These are phyloP conservation scores for Opisthograptis luteolata DNA, from an alignment of 2,888 invertebrate species.

Conservation along the genomic window DNA sequence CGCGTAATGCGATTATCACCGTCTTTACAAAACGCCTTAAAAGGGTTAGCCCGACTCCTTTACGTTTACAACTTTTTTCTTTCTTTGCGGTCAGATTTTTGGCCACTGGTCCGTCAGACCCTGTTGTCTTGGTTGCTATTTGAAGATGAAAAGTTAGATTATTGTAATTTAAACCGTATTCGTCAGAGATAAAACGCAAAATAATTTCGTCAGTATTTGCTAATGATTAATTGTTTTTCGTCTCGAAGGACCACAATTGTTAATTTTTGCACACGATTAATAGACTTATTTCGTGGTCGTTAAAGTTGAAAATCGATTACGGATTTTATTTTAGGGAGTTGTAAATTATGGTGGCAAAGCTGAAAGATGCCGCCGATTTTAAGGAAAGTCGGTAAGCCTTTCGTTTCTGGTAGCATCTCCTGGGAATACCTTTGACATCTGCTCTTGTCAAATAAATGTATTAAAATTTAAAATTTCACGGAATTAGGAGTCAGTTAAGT, in stretches of 20 bases:
- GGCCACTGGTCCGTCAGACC: slow-evolving; percentile 20
- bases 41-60: slow-evolving; percentile 28
- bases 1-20: slow-evolving; percentile 42
- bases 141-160: not conserved
- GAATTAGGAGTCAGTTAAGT: no score
- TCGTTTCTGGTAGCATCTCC: slow-evolving; percentile 5
- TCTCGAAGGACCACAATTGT: not conserved
- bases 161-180: not conserved
- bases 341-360: slow-evolving; percentile 11
- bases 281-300: not conserved
- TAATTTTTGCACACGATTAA: slow-evolving; percentile 1
- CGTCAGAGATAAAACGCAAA: not conserved
- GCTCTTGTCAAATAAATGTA: no score
- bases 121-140: not conserved
- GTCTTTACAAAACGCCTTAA: slow-evolving; percentile 21
- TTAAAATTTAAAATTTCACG: no score
- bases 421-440: slow-evolving; percentile 1
- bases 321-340: not conserved
- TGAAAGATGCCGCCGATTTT: slow-evolving; percentile 12
- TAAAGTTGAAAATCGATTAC: slow-evolving; percentile 21
- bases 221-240: slow-evolving; percentile 20
- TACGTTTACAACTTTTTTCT: slow-evolving; percentile 2
- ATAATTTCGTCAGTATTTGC: not conserved
- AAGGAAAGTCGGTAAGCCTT: not conserved
- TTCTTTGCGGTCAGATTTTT: slow-evolving; percentile 19